Evolutionary conservation across 2,113 vertebrate genomes (phyloP), one percentile per base, ranked within the genome.

Genomic region (Sula dactylatra): DNA sequence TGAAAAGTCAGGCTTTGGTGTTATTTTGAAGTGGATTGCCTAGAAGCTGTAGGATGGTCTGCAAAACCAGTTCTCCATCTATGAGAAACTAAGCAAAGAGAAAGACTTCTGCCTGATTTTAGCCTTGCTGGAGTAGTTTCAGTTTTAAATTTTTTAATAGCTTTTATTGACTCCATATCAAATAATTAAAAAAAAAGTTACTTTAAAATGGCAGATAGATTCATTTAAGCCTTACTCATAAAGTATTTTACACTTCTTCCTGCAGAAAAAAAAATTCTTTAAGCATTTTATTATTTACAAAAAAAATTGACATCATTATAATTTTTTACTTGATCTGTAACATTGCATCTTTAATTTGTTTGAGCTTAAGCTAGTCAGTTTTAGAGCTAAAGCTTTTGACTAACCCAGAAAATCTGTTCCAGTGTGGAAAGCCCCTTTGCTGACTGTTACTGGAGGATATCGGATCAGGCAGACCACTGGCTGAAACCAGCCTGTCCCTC

Each of bases 361-460:
- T 62, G 21, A 36, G n/a, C 4, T 69, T 52, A 67, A 91, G 24
- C 6, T 22, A 38, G 4, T 16, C 10, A 32, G 12, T 72, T 59
- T 72, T 34, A 52, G 34, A 85, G 12, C 7, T 34, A 29, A 64
- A 25, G 9, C 20, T 88, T 58, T 49, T 86, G 12, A 19, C 24
- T 77, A 67, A 61, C 3, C 3, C 20, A 49, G 27, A 70, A 76
- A 73, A 72, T 16, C 36, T 6, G 6, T 45, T 64, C 7, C 44
- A 25, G 10, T 42, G 12, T 22, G 31, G 44, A 50, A 70, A 76
- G 16, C 5, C 8, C 6, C 6, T 59, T 50, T 85, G 36, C 32
- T 50, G 49, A 11, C 7, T 0, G 0, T 50, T 70, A 18, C 6
- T 0, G 0, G 31, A 40, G 26, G 38, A 11, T 16, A 11, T 3